phyloP scores from a whole-genome alignment of 1,140 invertebrate genomes.

The Euwallacea fornicatus region DNA sequence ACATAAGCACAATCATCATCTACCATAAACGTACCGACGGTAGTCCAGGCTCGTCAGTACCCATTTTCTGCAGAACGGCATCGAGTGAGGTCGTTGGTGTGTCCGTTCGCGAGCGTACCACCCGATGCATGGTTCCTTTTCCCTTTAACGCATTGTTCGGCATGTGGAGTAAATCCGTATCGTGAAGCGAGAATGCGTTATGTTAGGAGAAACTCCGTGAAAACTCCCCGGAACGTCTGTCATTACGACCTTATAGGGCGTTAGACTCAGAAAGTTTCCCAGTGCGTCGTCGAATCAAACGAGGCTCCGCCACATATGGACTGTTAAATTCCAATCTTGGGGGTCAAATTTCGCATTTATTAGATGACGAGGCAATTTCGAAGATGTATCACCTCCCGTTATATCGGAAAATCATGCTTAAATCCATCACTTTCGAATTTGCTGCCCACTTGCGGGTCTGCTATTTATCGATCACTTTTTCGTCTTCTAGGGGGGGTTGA shows the following conservation, averaged over 20 bases:
- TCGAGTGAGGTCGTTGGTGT: too few species aligned
- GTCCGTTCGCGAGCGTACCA: too few species aligned
- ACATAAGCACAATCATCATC: too few species aligned
- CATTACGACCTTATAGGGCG: neutral
- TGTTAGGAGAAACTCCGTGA: neutral
- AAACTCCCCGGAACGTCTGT: neutral
- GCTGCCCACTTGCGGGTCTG: neutral
- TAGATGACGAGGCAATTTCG: conserved; percentile 5
- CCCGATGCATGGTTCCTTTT: too few species aligned
- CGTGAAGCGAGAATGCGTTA: neutral
- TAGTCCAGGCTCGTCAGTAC: too few species aligned
- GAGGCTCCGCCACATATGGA: conserved; percentile 7
- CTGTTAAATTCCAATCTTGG: conserved; percentile 2
- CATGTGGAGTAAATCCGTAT: too few species aligned
- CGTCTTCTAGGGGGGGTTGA: neutral
- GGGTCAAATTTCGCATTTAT: conserved; percentile 15
- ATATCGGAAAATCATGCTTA: neutral
- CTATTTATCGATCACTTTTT: neutral
- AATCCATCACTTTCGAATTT: neutral
- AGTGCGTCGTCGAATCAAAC: neutral
- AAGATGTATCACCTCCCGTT: neutral
- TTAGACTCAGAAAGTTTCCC: conserved; percentile 8
- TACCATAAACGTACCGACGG: too few species aligned
- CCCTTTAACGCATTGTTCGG: too few species aligned
- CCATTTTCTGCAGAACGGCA: too few species aligned